Evolutionary conservation across 2,797 vertebrate genomes (phyloP).

Genomic region (Pristis pectinata): DNA sequence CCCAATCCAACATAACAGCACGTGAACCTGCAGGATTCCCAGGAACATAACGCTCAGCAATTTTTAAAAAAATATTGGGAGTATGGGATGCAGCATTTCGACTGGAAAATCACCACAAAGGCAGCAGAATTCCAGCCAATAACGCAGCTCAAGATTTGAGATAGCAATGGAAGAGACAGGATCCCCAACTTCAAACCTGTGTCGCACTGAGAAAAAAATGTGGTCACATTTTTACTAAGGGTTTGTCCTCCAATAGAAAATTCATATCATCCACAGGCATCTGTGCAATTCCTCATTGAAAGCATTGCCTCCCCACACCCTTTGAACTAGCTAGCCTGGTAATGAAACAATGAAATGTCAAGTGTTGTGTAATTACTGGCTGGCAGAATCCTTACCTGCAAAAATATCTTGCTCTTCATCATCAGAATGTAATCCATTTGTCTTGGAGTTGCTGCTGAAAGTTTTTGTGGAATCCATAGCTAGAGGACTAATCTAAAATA

Average conservation of each 20-base stretch:
- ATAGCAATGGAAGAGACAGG: not conserved
- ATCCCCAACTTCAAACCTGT: not conserved
- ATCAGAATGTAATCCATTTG: slow-evolving; percentile 75
- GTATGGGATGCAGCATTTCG: not conserved
- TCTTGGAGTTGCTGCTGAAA: slow-evolving; percentile 52
- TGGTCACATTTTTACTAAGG: not conserved
- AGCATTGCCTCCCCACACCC: not conserved
- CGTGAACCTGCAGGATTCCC: not conserved
- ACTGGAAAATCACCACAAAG: not conserved
- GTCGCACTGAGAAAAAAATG: not conserved
- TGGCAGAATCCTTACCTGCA: slow-evolving; percentile 60
- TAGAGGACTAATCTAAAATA: slow-evolving; percentile 57
- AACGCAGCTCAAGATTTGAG: not conserved
- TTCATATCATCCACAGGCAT: not conserved
- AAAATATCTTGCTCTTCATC: slow-evolving; percentile 81
- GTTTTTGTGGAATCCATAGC: slow-evolving; percentile 42
- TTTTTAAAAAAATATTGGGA: not conserved
- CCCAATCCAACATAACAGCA: not conserved
- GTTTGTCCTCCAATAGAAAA: not conserved
- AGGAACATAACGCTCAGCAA: not conserved
- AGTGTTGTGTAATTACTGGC: slow-evolving; percentile 23
- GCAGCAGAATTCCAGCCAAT: not conserved
- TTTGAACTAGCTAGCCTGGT: not conserved
- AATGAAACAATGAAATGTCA: not conserved
- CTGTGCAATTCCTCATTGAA: not conserved